Evolutionary conservation across 2,888 invertebrate genomes (phyloP).

Genomic region (Caradrina kadenii): DNA sequence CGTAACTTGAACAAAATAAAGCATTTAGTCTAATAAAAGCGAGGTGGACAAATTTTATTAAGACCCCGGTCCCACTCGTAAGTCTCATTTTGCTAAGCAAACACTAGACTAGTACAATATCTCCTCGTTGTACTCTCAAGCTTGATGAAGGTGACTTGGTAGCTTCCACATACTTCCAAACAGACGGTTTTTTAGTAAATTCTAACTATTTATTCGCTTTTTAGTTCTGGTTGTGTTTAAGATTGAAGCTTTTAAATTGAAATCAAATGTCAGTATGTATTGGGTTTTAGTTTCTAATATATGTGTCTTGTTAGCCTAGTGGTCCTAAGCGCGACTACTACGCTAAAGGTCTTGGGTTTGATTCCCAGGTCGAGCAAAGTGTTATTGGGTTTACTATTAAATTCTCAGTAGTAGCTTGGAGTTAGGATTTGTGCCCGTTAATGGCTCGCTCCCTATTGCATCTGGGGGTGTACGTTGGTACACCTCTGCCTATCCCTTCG

Average conservation of each 20-base stretch:
- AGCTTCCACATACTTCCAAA: slow-evolving; percentile 5
- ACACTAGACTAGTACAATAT: slow-evolving; percentile 57
- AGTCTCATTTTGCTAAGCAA: slow-evolving; percentile 58
- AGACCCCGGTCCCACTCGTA: slow-evolving; percentile 46
- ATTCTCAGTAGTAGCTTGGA: too few species aligned
- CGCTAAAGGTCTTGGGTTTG: too few species aligned
- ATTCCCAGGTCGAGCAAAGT: too few species aligned
- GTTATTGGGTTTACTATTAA: too few species aligned
- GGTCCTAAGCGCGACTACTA: too few species aligned
- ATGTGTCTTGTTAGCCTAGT: too few species aligned
- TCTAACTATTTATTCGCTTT: slow-evolving; percentile 1
- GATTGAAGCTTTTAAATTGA: neutral
- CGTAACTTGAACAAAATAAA: slow-evolving; percentile 21
- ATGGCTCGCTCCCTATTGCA: too few species aligned
- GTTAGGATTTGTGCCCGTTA: too few species aligned
- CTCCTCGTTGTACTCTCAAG: slow-evolving; percentile 48
- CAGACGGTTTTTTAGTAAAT: slow-evolving; percentile 13
- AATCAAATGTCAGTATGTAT: too few species aligned
- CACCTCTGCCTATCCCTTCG: too few species aligned
- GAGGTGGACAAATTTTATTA: slow-evolving; percentile 51
- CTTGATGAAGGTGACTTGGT: slow-evolving; percentile 28
- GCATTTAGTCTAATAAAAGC: slow-evolving; percentile 15
- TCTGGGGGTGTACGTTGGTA: too few species aligned
- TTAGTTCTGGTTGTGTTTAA: neutral
- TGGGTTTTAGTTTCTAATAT: too few species aligned